phyloP scores from a whole-genome alignment of 2,888 invertebrate genomes.

The Coelinius sp. region DNA sequence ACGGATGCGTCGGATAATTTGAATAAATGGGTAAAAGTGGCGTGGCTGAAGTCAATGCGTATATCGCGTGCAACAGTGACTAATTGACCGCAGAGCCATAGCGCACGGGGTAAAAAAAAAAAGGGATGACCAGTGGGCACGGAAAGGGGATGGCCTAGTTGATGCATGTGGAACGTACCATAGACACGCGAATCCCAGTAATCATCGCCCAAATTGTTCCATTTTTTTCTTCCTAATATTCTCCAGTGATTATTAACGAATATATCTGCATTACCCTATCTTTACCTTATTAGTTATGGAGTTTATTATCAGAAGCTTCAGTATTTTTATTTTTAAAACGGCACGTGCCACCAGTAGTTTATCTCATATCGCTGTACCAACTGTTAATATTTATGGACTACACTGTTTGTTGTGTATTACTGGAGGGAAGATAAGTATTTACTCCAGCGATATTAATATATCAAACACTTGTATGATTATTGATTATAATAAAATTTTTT shows the following conservation, averaged over 20 bases:
- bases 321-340: constrained; percentile 53
- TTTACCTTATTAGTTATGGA: constrained; percentile 9
- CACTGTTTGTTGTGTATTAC: constrained; percentile 14
- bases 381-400: constrained; percentile 55
- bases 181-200: constrained; percentile 54
- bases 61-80: constrained; percentile 65
- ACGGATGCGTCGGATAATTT: constrained; percentile 58
- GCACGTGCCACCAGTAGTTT: constrained; percentile 55
- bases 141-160: constrained; percentile 36
- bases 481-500: too few species aligned
- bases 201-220: neutral
- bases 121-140: constrained; percentile 40
- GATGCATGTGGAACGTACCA: constrained; percentile 50
- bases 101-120: constrained; percentile 5
- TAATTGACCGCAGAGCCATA: constrained; percentile 60
- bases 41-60: constrained; percentile 61
- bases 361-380: constrained; percentile 56
- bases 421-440: constrained; percentile 30
- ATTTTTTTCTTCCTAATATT: neutral
- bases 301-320: constrained; percentile 8
- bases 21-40: constrained; percentile 53
- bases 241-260: neutral
- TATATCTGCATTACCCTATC: constrained; percentile 22
- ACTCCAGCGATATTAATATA: constrained; percentile 33
- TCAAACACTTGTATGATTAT: neutral